Evolutionary conservation across 2,797 vertebrate species (phyloP).

Genomic region (Philypnodon macrostomus): DNA sequence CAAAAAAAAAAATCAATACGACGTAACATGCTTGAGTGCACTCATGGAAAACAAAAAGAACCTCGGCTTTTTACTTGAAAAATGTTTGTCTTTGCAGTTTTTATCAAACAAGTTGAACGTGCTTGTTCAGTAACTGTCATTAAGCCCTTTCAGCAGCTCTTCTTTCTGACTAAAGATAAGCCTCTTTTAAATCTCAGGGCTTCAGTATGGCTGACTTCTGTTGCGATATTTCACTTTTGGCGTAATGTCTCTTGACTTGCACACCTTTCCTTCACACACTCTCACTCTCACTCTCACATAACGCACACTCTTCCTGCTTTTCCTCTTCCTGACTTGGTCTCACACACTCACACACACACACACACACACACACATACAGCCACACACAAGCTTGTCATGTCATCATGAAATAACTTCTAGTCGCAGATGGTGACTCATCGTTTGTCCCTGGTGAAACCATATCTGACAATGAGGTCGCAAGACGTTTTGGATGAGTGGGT

Average conservation of each 20-base stretch:
- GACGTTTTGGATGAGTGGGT: conserved; percentile 43
- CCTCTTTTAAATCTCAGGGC: conserved; percentile 7
- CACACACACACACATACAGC: conserved; percentile 7
- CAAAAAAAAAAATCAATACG: no score
- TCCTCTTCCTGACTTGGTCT: conserved; percentile 2
- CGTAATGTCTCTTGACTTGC: conserved; percentile 27
- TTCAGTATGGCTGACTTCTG: background rate
- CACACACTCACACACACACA: conserved; percentile 11
- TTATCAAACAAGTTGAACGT: background rate
- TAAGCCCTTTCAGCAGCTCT: background rate
- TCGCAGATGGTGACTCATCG: conserved; percentile 61
- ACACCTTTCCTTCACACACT: conserved; percentile 25
- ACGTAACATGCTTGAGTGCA: background rate
- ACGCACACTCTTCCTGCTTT: conserved; percentile 12
- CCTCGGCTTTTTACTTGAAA: background rate
- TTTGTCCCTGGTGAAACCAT: conserved; percentile 50
- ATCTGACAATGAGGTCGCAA: conserved; percentile 47
- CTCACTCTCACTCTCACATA: conserved; percentile 20
- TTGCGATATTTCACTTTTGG: conserved; percentile 32
- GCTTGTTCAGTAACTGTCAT: background rate
- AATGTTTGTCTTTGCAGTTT: conserved; percentile 6
- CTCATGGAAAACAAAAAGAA: no score
- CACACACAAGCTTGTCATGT: conserved; percentile 39
- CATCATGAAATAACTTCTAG: conserved; percentile 57
- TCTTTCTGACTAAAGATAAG: background rate